Base-by-base conservation (phyloP, 1,140 invertebrate species). In the Macrocentrus cingulum region DNA sequence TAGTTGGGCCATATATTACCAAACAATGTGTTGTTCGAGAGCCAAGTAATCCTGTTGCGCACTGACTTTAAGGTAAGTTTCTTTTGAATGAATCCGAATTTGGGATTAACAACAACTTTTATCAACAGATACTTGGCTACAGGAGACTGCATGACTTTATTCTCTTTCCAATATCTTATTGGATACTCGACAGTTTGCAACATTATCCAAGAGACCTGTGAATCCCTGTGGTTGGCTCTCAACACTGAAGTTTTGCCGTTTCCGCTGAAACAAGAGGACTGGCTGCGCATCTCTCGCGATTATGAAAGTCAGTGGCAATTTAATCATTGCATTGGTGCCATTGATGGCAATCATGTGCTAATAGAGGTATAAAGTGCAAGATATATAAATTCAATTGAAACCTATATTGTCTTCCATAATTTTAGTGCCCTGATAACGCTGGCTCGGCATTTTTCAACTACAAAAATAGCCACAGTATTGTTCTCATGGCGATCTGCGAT, bases 371-470 rank as follows among this genome's bases (percentile, higher is more conserved):
- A n/a, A n/a, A n/a, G n/a, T n/a, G n/a, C n/a, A n/a, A n/a, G n/a
- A n/a, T 49, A 32, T 39, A 34, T 37, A 16, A 49, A 49, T 49
- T 23, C 23, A 1, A 23, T 25, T 37, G 18, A 37, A 22, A 2
- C 15, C 20, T n/a, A 3, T n/a, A 51, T 20, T 2, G n/a, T 54
- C 6, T 44, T n/a, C n/a, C n/a, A n/a, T 58, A 58, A 7, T 55
- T 58, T 5, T 37, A 68, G 53, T 54, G 54, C 25, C 77, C 77
- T 20, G 6, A 37, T 20, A 66, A 66, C 25, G 61, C 63, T 41
- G 75, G 79, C 16, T 62, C 68, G 2, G 20, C 58, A 13, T 81
- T 61, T 63, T 76, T 67, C 45, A 82, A 81, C 56, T 77, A 81
- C 45, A 82, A 80, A 50, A 50, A 66, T 9, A 65, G 54, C 29